Percentiles rank a stretch among this genome's conserved stretches.
phyloP scores from a whole-genome alignment of 2,113 vertebrate species.

The Rhombomys opimus region DNA sequence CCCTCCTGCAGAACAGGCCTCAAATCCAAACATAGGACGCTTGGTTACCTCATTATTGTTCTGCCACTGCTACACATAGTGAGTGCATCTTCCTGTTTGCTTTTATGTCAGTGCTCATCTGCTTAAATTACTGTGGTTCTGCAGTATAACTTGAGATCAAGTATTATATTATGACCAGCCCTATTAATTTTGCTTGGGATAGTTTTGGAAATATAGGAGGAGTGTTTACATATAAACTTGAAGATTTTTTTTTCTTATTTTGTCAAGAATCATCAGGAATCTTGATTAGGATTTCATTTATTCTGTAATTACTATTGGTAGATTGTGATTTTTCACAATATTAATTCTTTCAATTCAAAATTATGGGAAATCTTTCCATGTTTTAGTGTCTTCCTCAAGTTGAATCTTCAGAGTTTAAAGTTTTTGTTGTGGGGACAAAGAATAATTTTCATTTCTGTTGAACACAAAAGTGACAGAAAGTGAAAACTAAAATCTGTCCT shows the following conservation, averaged over 20 bases:
- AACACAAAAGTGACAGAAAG: background rate
- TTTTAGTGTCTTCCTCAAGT: background rate
- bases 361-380: background rate
- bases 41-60: background rate
- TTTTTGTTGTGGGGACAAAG: background rate
- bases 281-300: background rate
- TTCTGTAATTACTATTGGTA: background rate
- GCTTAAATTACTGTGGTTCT: background rate
- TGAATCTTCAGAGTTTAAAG: background rate
- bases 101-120: background rate
- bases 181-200: background rate
- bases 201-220: background rate
- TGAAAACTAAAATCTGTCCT: background rate
- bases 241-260: background rate
- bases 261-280: background rate
- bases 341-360: background rate
- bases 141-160: background rate
- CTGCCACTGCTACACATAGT: background rate
- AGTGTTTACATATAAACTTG: background rate
- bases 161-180: background rate
- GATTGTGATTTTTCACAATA: background rate
- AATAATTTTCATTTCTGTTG: background rate
- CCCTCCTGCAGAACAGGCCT: background rate
- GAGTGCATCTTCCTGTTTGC: too few relatives aligned
- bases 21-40: background rate